phyloP scores from a whole-genome alignment of 2,888 invertebrate species.

The Xestia xanthographa region DNA sequence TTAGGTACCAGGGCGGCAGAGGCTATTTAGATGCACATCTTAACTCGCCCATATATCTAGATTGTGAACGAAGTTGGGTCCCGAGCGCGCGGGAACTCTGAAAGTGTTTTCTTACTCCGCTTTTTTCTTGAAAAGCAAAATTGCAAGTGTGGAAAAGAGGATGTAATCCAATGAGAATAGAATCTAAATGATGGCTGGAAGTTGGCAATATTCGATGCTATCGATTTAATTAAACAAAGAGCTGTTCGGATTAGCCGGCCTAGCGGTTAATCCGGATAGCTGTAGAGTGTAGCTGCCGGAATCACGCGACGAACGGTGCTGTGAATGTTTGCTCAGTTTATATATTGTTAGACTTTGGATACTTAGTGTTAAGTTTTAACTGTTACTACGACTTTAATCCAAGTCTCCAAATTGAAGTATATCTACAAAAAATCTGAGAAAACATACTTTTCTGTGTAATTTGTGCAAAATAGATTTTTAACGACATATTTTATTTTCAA shows the following conservation, averaged over 20 bases:
- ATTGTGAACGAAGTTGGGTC: slow-evolving; percentile 84
- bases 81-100: slow-evolving; percentile 68
- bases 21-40: slow-evolving; percentile 91
- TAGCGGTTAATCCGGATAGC: slow-evolving; percentile 56
- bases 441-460: background rate
- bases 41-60: slow-evolving; percentile 90
- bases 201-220: slow-evolving; percentile 72
- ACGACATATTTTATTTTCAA: background rate
- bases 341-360: slow-evolving; percentile 25
- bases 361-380: slow-evolving; percentile 12
- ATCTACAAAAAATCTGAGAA: background rate
- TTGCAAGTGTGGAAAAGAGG: slow-evolving; percentile 75
- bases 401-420: background rate
- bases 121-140: slow-evolving; percentile 72
- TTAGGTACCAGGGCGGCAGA: slow-evolving; percentile 88
- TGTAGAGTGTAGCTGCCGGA: slow-evolving; percentile 37
- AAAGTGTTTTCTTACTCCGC: slow-evolving; percentile 61
- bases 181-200: slow-evolving; percentile 73
- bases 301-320: slow-evolving; percentile 36
- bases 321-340: slow-evolving; percentile 37
- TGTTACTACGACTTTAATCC: background rate
- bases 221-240: slow-evolving; percentile 77
- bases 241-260: slow-evolving; percentile 58
- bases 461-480: background rate
- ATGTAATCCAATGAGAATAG: slow-evolving; percentile 78